These are phyloP conservation scores for Falco peregrinus DNA, from an alignment of 2,797 vertebrate species.

Conservation along the genomic window DNA sequence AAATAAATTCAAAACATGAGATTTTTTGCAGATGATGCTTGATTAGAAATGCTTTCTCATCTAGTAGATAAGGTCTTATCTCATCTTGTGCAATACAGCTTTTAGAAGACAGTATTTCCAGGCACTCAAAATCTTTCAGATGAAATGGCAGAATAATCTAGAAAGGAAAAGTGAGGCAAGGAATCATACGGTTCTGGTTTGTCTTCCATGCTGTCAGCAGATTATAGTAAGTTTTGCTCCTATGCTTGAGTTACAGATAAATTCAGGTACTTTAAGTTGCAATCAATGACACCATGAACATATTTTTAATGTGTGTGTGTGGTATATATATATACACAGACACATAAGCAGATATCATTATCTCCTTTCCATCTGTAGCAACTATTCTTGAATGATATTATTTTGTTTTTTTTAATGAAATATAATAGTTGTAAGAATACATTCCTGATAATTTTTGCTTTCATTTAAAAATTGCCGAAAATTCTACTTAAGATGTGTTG, in stretches of 20 bases:
- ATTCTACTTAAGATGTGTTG: neutral
- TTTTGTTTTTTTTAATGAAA: neutral
- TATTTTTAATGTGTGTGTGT: neutral
- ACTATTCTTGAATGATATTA: neutral
- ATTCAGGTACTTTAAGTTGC: neutral
- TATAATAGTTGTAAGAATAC: neutral
- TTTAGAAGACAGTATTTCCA: neutral
- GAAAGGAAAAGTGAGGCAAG: neutral
- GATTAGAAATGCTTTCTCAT: neutral
- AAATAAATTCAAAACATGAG: neutral
- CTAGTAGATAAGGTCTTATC: neutral
- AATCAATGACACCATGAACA: neutral
- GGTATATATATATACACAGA: too few species aligned
- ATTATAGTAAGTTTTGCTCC: neutral
- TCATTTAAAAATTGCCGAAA: neutral
- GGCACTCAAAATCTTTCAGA: neutral
- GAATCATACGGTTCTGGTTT: neutral
- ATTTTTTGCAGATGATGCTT: neutral
- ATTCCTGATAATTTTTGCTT: neutral
- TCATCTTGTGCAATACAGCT: neutral
- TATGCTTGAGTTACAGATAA: neutral
- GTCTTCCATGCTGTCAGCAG: neutral
- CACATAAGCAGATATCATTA: neutral
- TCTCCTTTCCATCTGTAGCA: neutral
- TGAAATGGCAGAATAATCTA: neutral